phyloP scores from a whole-genome alignment of 1,140 invertebrate genomes.

The Bombus impatiens region DNA sequence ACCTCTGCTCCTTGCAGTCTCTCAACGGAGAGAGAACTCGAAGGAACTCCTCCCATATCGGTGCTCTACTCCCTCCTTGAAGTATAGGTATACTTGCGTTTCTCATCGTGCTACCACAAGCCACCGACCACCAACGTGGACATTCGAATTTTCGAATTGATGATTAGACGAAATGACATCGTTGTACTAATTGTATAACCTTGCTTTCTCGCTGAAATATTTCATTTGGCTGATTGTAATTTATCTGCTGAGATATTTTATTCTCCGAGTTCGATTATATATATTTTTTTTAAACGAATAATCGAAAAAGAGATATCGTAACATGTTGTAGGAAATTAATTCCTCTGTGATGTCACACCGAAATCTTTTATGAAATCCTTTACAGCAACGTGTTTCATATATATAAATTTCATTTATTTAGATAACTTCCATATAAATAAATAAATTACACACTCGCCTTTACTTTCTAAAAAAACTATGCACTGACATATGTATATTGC shows the following conservation, averaged over 20 bases:
- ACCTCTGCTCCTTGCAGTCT: constrained; percentile 71
- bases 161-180: not conserved
- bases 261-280: not conserved
- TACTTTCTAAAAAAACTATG: not conserved
- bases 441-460: too few relatives aligned
- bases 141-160: not conserved
- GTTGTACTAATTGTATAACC: not conserved
- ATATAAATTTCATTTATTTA: not conserved
- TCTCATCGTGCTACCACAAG: constrained; percentile 19
- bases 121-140: constrained; percentile 4
- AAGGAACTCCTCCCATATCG: constrained; percentile 72
- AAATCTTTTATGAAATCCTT: not conserved
- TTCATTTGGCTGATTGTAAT: not conserved
- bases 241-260: not conserved
- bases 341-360: not conserved
- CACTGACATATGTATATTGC: not conserved
- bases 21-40: constrained; percentile 61
- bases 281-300: too few relatives aligned
- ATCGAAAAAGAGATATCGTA: too few relatives aligned
- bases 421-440: too few relatives aligned
- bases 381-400: not conserved
- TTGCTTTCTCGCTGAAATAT: not conserved
- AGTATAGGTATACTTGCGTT: constrained; percentile 9
- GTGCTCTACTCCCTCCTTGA: constrained; percentile 49
- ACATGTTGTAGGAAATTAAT: not conserved